Evolutionary conservation across 2,888 invertebrate species (phyloP).

Genomic region (Pseudococcus longispinus): DNA sequence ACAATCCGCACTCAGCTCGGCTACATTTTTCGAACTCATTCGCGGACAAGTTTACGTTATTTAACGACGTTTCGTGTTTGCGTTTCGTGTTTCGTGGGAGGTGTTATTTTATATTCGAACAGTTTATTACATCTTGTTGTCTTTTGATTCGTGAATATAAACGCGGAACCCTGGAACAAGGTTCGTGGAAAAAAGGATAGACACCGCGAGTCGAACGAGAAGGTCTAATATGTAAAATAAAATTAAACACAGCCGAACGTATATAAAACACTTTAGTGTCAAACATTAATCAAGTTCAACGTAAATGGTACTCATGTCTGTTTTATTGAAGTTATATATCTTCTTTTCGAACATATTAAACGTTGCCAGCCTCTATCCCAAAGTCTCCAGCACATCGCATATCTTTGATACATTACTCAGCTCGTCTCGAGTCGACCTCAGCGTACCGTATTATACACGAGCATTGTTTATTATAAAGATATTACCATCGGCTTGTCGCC

Average conservation of each 20-base stretch:
- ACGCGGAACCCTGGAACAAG: background rate
- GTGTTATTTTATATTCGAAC: slow-evolving; percentile 24
- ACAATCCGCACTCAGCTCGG: background rate
- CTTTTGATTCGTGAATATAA: slow-evolving; percentile 4
- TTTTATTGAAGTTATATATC: slow-evolving; percentile 41
- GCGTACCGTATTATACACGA: no score
- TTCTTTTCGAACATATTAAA: background rate
- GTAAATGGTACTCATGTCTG: slow-evolving; percentile 33
- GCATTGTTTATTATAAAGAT: no score
- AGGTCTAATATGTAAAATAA: slow-evolving; percentile 27
- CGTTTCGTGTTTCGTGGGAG: background rate
- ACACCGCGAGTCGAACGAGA: background rate
- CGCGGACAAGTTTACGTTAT: background rate
- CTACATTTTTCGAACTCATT: background rate
- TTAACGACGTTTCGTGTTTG: background rate
- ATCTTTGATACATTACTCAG: background rate
- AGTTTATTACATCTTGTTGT: background rate
- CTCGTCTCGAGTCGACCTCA: background rate
- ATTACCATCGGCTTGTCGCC: background rate
- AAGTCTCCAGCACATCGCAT: background rate
- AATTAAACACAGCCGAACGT: background rate
- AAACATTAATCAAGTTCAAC: slow-evolving; percentile 43
- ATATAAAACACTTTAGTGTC: slow-evolving; percentile 41
- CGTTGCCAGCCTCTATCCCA: background rate
- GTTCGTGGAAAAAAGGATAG: background rate